Percentiles rank a stretch among this genome's conserved stretches.
These are phyloP conservation scores for Diploscapter pachys DNA, from an alignment of 1,140 invertebrate genomes.

Conservation along the genomic window DNA sequence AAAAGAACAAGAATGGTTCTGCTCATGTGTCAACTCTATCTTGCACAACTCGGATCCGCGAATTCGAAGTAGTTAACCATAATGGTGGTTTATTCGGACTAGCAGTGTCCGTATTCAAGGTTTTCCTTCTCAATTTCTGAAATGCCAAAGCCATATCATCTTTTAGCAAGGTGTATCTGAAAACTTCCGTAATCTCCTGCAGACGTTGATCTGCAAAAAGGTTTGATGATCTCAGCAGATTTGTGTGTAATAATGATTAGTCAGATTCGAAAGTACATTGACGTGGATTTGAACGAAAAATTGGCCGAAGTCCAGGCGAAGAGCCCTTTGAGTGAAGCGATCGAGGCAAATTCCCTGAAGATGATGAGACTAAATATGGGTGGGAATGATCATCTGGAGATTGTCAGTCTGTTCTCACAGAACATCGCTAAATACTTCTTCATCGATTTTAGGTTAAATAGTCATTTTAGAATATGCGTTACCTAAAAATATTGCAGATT, in stretches of 20 bases:
- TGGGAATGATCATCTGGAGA: constrained; percentile 7
- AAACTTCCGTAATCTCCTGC: constrained; percentile 34
- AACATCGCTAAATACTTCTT: constrained; percentile 35
- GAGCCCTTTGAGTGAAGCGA: constrained; percentile 18
- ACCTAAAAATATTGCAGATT: constrained; percentile 21
- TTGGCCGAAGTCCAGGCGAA: constrained; percentile 37
- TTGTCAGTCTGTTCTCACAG: constrained; percentile 20
- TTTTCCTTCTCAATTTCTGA: constrained; percentile 3
- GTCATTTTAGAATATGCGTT: neutral
- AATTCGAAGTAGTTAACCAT: constrained; percentile 38
- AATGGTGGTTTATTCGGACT: constrained; percentile 41
- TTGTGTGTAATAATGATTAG: too few relatives aligned
- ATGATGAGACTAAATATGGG: constrained; percentile 5
- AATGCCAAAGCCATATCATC: neutral
- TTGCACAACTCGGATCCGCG: constrained; percentile 21
- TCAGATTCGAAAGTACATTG: constrained; percentile 27
- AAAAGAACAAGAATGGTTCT: constrained; percentile 31
- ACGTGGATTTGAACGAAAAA: constrained; percentile 35
- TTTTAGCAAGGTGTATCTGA: constrained; percentile 36
- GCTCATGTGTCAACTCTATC: constrained; percentile 22
- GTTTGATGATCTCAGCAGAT: neutral
- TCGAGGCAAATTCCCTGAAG: constrained; percentile 25
- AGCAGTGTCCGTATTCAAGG: constrained; percentile 40
- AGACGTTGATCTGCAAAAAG: constrained; percentile 37
- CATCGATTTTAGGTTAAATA: constrained; percentile 35